Percentiles rank a stretch among this genome's conserved stretches.
Evolutionary conservation across 1,140 invertebrate genomes (phyloP).

Genomic region (Popillia japonica): DNA sequence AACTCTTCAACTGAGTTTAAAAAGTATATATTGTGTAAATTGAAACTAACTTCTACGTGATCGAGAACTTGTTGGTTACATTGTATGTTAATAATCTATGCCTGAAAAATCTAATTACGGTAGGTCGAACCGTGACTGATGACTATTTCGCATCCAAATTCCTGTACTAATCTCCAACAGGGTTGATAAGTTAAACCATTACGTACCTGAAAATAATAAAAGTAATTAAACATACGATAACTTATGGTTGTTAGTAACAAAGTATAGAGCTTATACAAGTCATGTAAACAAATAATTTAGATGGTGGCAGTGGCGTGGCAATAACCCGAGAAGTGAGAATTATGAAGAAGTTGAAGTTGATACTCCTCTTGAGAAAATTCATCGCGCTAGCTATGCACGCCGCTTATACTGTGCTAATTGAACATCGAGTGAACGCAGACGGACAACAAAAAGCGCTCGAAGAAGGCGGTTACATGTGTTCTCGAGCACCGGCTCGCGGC

Average conservation of each 20-base stretch:
- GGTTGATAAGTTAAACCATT: slow-evolving; percentile 10
- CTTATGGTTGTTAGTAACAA: slow-evolving; percentile 23
- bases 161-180: background rate
- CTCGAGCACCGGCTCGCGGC: slow-evolving; percentile 42
- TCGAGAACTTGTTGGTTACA: too few relatives aligned
- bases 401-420: slow-evolving; percentile 45
- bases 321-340: slow-evolving; percentile 19
- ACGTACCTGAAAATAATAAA: background rate
- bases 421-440: slow-evolving; percentile 43
- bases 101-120: slow-evolving; percentile 1
- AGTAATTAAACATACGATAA: background rate
- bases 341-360: slow-evolving; percentile 1
- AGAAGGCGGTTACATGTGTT: slow-evolving; percentile 47
- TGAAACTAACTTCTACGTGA: background rate
- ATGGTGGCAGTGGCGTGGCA: slow-evolving; percentile 9
- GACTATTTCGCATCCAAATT: slow-evolving; percentile 4
- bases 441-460: slow-evolving; percentile 45
- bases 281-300: slow-evolving; percentile 37
- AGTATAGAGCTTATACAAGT: slow-evolving; percentile 18
- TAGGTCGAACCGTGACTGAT: background rate
- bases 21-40: too few relatives aligned
- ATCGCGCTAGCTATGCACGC: slow-evolving; percentile 34
- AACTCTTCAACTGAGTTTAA: too few relatives aligned
- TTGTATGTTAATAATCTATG: too few relatives aligned
- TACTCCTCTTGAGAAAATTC: slow-evolving; percentile 26